These are phyloP conservation scores for Dreissena polymorpha DNA, from an alignment of 1,140 invertebrate species.

Conservation along the genomic window DNA sequence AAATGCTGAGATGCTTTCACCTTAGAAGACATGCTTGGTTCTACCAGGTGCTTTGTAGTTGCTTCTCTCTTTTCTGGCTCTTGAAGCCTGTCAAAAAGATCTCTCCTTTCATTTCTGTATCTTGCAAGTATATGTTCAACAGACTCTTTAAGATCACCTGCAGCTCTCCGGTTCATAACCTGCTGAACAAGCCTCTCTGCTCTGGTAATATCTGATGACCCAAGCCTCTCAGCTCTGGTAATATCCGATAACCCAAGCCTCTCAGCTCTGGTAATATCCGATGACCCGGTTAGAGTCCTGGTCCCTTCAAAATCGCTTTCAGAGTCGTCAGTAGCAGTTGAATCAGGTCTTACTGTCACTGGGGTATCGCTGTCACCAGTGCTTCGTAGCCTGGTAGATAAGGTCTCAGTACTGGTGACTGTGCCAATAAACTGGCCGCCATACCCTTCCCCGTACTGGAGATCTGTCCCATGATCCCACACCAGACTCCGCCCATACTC, in stretches of 20 bases:
- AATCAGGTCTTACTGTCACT: constrained; percentile 40
- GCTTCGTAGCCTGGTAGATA: constrained; percentile 30
- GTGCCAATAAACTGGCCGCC: constrained; percentile 61
- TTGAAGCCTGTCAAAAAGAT: constrained; percentile 51
- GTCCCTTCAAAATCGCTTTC: constrained; percentile 47
- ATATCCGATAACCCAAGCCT: constrained; percentile 36
- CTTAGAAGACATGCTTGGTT: neutral
- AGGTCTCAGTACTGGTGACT: constrained; percentile 60
- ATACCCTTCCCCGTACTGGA: constrained; percentile 63
- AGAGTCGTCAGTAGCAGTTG: constrained; percentile 31
- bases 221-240: constrained; percentile 33
- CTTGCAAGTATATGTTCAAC: constrained; percentile 62
- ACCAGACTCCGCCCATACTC: constrained; percentile 58
- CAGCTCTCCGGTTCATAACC: constrained; percentile 50
- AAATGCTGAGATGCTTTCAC: neutral
- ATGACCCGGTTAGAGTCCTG: constrained; percentile 8
- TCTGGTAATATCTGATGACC: constrained; percentile 39
- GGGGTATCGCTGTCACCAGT: constrained; percentile 22
- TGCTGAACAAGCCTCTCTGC: constrained; percentile 39
- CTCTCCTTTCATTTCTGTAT: constrained; percentile 53
- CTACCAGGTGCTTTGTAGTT: neutral
- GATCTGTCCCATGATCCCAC: constrained; percentile 72
- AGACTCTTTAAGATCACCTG: constrained; percentile 48
- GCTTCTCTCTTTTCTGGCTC: neutral
- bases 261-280: constrained; percentile 42